These are phyloP conservation scores for Ardeotis arabs DNA, from an alignment of 2,113 vertebrate species.

Conservation along the genomic window DNA sequence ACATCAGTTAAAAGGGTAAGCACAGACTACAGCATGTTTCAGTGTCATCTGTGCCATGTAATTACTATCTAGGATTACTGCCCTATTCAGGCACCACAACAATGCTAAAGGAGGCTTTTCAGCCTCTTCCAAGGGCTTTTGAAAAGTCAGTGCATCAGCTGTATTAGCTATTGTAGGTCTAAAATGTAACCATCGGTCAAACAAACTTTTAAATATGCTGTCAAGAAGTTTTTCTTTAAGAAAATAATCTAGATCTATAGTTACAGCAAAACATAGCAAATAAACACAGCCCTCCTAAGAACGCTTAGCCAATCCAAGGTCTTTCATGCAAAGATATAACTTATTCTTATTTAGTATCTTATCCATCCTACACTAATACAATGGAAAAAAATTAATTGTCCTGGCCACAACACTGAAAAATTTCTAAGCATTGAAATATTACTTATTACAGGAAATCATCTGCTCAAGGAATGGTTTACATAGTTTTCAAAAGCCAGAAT, in stretches of 20 bases:
- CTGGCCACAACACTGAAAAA: background rate
- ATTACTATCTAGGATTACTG: background rate
- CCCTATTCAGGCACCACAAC: background rate
- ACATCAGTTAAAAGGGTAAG: background rate
- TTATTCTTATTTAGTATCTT: background rate
- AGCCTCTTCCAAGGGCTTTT: background rate
- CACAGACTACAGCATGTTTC: background rate
- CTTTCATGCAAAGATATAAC: background rate
- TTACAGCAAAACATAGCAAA: background rate
- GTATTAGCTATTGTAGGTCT: background rate
- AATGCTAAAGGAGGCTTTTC: background rate
- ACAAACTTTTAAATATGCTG: background rate
- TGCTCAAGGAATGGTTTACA: background rate
- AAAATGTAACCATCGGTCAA: background rate
- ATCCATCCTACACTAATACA: background rate
- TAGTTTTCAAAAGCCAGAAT: background rate
- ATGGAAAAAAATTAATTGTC: background rate
- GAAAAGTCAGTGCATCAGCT: background rate
- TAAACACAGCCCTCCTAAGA: background rate
- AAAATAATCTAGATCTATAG: background rate
- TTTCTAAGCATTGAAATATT: background rate
- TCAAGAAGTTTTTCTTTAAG: background rate
- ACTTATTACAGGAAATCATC: background rate
- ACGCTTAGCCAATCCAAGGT: background rate
- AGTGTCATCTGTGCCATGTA: background rate